Base-by-base conservation (phyloP, 2,113 vertebrate species). In the Pungitius pungitius region DNA sequence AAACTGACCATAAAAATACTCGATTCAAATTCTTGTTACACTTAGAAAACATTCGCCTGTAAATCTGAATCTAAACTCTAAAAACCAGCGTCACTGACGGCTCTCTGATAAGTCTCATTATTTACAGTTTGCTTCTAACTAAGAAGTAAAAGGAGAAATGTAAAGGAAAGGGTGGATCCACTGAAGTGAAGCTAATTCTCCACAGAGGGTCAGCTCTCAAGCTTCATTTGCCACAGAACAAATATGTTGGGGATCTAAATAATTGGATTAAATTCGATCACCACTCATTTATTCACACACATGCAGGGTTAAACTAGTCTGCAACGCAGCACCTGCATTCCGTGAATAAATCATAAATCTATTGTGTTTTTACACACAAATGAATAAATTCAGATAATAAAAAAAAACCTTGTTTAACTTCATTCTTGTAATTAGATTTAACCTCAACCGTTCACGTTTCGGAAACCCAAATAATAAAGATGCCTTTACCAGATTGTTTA, bases 221-320 rank as follows among this genome's bases (percentile, higher is more conserved):
- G 87, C 89, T 91, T 87, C 85, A 91, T 92, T 92, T 92, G 84
- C 81, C 88, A 75, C 80, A 83, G 81, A 82, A 84, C 88, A 90
- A 87, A 87, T 91, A 88, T 89, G 73, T 79, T 73, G 80, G 84
- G 79, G 89, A 82, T 92, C 87, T 70, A 92, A 94, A 93, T 94
- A 95, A 95, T 91, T 93, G 93, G 93, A 95, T 94, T 94, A 93
- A 93, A 93, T 89, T 83, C 83, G 87, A 93, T 92, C 89, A 92
- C 82, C 90, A 37, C 78, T 87, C 74, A 74, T 88, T 85, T 85
- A 81, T 84, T 68, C 71, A 61, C 85, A 80, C 81, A 78, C 77
- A 79, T 63, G 81, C 57, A 64, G 60, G 11, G 78, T 37, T 47
- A 83, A 78, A 79, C 62, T 62, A 43, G 35, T 69, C 52, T 54